These are phyloP conservation scores for Falco berigora DNA, from an alignment of 2,797 vertebrate genomes.

Conservation along the genomic window DNA sequence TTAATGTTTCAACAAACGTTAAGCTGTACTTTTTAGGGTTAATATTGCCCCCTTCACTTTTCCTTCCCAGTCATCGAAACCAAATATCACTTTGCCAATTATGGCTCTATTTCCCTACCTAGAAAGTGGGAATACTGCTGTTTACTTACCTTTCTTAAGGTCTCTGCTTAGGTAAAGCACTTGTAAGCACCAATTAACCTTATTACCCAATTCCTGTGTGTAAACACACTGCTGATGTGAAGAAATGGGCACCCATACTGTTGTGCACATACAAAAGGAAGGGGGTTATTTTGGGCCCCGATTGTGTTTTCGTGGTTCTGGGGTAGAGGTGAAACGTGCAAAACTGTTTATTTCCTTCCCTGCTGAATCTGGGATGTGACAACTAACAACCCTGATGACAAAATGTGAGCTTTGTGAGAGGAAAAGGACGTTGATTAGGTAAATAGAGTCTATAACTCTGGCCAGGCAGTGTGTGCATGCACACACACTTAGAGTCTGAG, in stretches of 20 bases:
- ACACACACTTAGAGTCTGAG: background rate
- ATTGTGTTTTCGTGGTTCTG: background rate
- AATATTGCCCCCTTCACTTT: background rate
- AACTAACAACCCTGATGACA: background rate
- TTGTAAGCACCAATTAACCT: background rate
- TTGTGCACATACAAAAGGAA: background rate
- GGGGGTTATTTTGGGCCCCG: background rate
- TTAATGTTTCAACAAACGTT: background rate
- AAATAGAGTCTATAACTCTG: background rate
- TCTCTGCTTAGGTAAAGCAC: background rate
- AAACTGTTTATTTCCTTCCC: background rate
- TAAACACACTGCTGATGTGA: background rate
- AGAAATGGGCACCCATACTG: background rate
- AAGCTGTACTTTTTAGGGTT: background rate
- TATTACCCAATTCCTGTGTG: background rate
- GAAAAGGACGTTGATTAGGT: background rate
- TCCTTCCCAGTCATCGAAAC: background rate
- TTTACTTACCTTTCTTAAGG: background rate
- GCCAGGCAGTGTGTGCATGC: background rate
- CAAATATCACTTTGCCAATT: background rate
- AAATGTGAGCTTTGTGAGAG: background rate
- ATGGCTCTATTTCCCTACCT: background rate
- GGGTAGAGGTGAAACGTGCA: background rate
- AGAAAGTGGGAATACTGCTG: background rate
- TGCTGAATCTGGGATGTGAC: background rate